Evolutionary conservation across 2,888 invertebrate genomes (phyloP).

Genomic region (Phengaris alcon): DNA sequence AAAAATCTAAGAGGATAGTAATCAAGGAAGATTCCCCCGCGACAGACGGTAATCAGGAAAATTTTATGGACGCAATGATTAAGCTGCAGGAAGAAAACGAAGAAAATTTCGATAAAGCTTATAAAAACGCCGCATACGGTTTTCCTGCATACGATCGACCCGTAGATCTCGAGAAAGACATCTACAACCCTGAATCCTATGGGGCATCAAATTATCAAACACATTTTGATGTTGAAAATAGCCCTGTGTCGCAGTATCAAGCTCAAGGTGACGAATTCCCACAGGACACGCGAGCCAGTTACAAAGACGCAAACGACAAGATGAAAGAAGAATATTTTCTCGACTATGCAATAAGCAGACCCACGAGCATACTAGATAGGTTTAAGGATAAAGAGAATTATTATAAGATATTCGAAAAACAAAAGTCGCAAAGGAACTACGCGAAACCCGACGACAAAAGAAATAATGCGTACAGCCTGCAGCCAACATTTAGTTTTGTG

Average conservation of each 20-base stretch:
- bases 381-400: conserved; percentile 62
- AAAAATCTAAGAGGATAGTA: conserved; percentile 61
- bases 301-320: conserved; percentile 63
- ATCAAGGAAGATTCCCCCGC: conserved; percentile 61
- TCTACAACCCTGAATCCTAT: conserved; percentile 61
- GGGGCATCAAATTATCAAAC: conserved; percentile 51
- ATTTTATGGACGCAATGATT: conserved; percentile 54
- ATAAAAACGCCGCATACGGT: conserved; percentile 66
- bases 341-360: conserved; percentile 62
- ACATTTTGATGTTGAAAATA: conserved; percentile 53
- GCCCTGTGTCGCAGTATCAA: conserved; percentile 63
- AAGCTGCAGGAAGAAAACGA: conserved; percentile 65
- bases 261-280: conserved; percentile 61
- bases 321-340: conserved; percentile 61
- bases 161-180: conserved; percentile 57
- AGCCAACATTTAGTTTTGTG: conserved; percentile 47
- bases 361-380: conserved; percentile 57
- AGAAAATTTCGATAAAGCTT: conserved; percentile 70
- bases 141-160: conserved; percentile 61
- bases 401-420: conserved; percentile 60
- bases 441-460: conserved; percentile 48
- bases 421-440: conserved; percentile 55
- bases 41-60: conserved; percentile 53
- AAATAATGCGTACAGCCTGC: conserved; percentile 49
- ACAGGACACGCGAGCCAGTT: conserved; percentile 54